Base-by-base conservation (phyloP, 2,797 vertebrate genomes). In the Scleropages formosus region DNA sequence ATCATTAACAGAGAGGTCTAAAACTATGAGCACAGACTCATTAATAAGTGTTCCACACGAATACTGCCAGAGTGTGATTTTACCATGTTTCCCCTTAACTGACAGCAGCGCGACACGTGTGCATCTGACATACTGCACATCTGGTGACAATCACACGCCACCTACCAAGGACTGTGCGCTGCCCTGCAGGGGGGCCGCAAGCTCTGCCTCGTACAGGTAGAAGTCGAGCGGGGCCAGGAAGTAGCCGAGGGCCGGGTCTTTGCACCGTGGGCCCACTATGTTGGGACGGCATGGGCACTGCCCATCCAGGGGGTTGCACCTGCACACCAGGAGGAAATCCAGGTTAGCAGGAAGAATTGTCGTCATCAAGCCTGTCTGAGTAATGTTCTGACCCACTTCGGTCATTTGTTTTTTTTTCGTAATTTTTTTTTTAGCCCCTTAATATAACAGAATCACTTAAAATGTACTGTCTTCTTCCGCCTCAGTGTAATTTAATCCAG, bases 201-300 rank as follows among this genome's bases (percentile, higher is more conserved):
- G 85, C 80, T 97, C 94, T 0, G 94, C 95, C 87, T 96, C 95
- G 65, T 93, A 96, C 70, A 97, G 85, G 74, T 94, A 96, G 85
- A 93, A 94, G 87, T 95, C 92, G 75, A 96, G 78, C 1, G 87
- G 79, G 39, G 93, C 84, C 77, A 97, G 92, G 87, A 95, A 97
- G 81, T 93, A 88, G 0, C 93, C 93, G 0, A 85, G 83, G 0
- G 90, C 90, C 0, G 95, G 93, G 22, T 95, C 86, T 0, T 89
- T 89, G 87, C 94, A 96, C 74, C 83, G 87, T 1, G 74, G 91
- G 47, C 93, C 89, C 66, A 87, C 76, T 39, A 96, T 84, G 77
- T 96, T 93, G 22, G 93, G 91, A 68, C 89, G 89, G 83, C 95
- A 96, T 4, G 87, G 79, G 82, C 95, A 97, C 74, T 95, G 92